Conservation (phyloP, 2,888 invertebrate species). For the Himalopsyche anomala region DNA sequence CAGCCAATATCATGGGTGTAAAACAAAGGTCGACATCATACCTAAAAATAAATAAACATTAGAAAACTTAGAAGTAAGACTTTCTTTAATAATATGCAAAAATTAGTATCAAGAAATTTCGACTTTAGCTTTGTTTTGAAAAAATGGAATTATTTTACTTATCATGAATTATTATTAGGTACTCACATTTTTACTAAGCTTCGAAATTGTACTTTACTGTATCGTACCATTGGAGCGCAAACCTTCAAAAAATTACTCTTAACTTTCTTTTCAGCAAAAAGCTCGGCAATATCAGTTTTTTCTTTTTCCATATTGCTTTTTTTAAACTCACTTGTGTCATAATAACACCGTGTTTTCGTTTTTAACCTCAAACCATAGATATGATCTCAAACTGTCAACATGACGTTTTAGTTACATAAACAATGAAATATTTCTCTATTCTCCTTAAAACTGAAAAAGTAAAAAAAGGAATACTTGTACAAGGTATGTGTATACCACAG, state of each 20-base stretch:
- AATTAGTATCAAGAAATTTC: no score
- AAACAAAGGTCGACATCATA: conserved; percentile 94
- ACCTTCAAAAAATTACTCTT: conserved; percentile 82
- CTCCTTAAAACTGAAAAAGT: no score
- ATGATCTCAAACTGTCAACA: neutral
- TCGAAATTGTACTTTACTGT: conserved; percentile 80
- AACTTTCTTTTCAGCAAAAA: conserved; percentile 79
- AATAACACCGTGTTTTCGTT: neutral
- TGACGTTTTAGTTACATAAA: neutral
- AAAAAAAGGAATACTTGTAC: no score
- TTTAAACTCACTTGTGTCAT: no score
- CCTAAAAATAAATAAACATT: conserved; percentile 69
- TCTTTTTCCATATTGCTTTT: conserved; percentile 53
- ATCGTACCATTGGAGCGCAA: conserved; percentile 97
- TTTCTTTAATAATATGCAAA: neutral
- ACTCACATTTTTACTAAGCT: conserved; percentile 74
- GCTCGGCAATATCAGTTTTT: conserved; percentile 77
- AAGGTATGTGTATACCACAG: no score
- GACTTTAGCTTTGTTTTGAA: neutral
- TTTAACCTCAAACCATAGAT: neutral
- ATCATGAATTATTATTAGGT: neutral
- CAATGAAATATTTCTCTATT: no score
- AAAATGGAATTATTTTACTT: neutral
- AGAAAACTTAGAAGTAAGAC: neutral
- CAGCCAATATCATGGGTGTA: conserved; percentile 97